phyloP scores from a whole-genome alignment of 2,888 invertebrate species.

The Thera obeliscata region DNA sequence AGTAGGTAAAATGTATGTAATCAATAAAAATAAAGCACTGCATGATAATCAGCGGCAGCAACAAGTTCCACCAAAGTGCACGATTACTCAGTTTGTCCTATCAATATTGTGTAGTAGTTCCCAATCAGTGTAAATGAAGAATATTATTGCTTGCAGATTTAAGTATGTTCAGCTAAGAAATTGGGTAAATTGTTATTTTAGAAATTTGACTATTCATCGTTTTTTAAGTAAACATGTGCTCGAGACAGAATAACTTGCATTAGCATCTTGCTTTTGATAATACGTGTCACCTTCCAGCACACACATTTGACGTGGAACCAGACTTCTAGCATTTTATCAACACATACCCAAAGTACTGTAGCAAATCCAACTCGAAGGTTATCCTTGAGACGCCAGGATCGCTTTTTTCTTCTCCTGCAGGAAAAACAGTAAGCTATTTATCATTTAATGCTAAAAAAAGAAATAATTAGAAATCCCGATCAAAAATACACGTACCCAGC shows the following conservation, averaged over 20 bases:
- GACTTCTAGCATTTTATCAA: slow-evolving; percentile 64
- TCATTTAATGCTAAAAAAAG: slow-evolving; percentile 50
- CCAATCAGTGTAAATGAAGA: background rate
- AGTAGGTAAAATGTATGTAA: too few species aligned
- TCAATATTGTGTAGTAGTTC: slow-evolving; percentile 9
- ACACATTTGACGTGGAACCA: slow-evolving; percentile 84
- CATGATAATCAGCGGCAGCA: background rate
- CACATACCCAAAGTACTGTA: slow-evolving; percentile 81
- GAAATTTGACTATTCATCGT: background rate
- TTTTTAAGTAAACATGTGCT: slow-evolving; percentile 32
- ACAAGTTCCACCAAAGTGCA: slow-evolving; percentile 9
- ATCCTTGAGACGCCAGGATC: slow-evolving; percentile 77
- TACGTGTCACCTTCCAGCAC: slow-evolving; percentile 84
- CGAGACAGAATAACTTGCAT: slow-evolving; percentile 42
- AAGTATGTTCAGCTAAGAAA: background rate
- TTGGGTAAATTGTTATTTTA: background rate
- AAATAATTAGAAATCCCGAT: slow-evolving; percentile 46
- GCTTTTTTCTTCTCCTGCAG: slow-evolving; percentile 69
- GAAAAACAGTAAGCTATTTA: slow-evolving; percentile 59
- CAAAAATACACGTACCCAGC: slow-evolving; percentile 73
- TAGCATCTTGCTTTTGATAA: slow-evolving; percentile 73
- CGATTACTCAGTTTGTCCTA: slow-evolving; percentile 11
- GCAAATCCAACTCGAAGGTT: slow-evolving; percentile 77
- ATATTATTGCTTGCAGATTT: background rate
- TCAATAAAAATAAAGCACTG: too few species aligned